Percentiles rank a stretch among this genome's conserved stretches.
Conservation (phyloP, 2,797 vertebrate genomes). For the Buceros bicornis region DNA sequence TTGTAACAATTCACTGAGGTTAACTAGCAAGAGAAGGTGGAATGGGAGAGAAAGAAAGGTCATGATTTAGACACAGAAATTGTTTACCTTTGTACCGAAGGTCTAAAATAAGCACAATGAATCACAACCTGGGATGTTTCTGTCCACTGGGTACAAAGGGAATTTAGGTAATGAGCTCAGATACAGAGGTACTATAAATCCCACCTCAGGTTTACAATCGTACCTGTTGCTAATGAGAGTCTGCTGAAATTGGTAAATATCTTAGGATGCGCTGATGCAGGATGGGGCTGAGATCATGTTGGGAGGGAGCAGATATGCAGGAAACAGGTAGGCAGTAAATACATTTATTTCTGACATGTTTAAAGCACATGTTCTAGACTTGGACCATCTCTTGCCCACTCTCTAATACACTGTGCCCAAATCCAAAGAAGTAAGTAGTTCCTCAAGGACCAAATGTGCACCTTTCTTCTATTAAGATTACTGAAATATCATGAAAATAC, state of each 20-base stretch:
- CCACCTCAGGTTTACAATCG: not conserved
- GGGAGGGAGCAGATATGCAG: not conserved
- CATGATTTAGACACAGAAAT: not conserved
- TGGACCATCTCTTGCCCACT: not conserved
- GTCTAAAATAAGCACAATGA: not conserved
- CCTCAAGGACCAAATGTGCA: not conserved
- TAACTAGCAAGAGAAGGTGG: not conserved
- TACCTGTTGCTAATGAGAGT: not conserved
- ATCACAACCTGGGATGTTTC: not conserved
- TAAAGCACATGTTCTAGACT: not conserved
- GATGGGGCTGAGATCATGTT: not conserved
- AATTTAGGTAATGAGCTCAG: not conserved
- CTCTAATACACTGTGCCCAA: not conserved
- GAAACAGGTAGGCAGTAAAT: not conserved
- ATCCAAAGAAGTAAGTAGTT: not conserved
- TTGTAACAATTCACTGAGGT: not conserved
- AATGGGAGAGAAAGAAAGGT: not conserved
- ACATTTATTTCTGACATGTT: not conserved
- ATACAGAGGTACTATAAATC: not conserved
- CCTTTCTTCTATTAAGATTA: not conserved
- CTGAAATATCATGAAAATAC: not conserved
- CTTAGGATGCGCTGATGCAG: not conserved
- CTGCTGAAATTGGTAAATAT: not conserved
- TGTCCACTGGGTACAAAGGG: not conserved
- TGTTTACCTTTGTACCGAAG: not conserved